Conservation (phyloP, 2,888 invertebrate genomes). For the Xylocampa areola region DNA sequence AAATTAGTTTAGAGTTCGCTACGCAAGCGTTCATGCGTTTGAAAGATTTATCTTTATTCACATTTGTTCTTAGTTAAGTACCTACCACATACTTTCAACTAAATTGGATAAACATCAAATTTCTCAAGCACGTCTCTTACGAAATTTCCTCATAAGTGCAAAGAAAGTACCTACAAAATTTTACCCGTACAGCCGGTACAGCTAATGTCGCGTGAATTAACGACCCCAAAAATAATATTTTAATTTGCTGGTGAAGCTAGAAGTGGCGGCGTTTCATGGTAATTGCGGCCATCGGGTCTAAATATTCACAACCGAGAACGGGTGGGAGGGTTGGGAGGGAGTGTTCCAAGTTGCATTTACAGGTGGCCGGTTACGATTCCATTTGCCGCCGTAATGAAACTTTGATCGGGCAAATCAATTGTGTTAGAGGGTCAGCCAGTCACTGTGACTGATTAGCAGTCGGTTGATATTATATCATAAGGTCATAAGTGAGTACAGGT, state of each 20-base stretch:
- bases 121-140: not conserved
- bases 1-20: no score
- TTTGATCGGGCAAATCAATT: slow-evolving; percentile 53
- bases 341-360: slow-evolving; percentile 44
- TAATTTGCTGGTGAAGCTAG: slow-evolving; percentile 26
- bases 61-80: no score
- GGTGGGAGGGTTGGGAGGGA: not conserved
- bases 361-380: slow-evolving; percentile 49
- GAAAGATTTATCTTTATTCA: no score
- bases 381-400: slow-evolving; percentile 52
- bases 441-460: slow-evolving; percentile 16
- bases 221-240: slow-evolving; percentile 30
- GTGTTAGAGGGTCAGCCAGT: slow-evolving; percentile 25
- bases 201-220: slow-evolving; percentile 12
- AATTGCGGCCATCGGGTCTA: slow-evolving; percentile 22
- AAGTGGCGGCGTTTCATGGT: slow-evolving; percentile 26
- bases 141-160: no score
- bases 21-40: no score
- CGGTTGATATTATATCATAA: no score
- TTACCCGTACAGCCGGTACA: not conserved
- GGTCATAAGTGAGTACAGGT: no score
- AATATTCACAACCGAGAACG: slow-evolving; percentile 36
- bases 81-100: not conserved
- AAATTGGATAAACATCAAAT: not conserved
- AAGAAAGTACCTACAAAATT: no score